These are phyloP conservation scores for Caenorhabditis macrosperma DNA, from an alignment of 2,888 invertebrate genomes.

Conservation along the genomic window DNA sequence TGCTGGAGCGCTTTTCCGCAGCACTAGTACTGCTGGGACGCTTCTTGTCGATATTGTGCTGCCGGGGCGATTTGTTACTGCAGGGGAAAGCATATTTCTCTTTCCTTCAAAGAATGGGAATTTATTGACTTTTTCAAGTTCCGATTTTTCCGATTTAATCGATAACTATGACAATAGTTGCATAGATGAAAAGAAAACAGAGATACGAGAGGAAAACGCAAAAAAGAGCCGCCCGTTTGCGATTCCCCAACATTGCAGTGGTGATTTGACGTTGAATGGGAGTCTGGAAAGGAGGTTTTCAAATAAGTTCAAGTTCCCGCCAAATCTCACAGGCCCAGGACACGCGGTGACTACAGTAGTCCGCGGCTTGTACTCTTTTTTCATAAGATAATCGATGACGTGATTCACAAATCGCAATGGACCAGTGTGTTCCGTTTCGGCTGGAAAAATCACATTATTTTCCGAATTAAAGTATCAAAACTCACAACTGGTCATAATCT, in stretches of 20 bases:
- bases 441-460: slow-evolving; percentile 20
- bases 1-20: too few species aligned
- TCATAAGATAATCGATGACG: slow-evolving; percentile 50
- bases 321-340: slow-evolving; percentile 58
- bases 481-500: slow-evolving; percentile 63
- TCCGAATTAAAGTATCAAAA: neutral
- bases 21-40: too few species aligned
- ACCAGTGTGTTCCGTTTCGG: slow-evolving; percentile 51
- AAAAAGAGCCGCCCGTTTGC: slow-evolving; percentile 72
- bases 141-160: slow-evolving; percentile 25
- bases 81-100: too few species aligned
- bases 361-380: slow-evolving; percentile 43
- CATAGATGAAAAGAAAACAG: slow-evolving; percentile 70
- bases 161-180: slow-evolving; percentile 68
- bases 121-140: neutral
- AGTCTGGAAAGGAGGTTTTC: slow-evolving; percentile 40
- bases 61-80: too few species aligned
- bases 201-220: slow-evolving; percentile 68
- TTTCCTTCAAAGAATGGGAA: too few species aligned
- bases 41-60: too few species aligned
- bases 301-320: too few species aligned
- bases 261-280: slow-evolving; percentile 73
- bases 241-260: slow-evolving; percentile 72
- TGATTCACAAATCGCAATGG: slow-evolving; percentile 50
- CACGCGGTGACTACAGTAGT: slow-evolving; percentile 56